Evolutionary conservation across 1,140 invertebrate species (phyloP), one percentile per base, ranked within the genome.

Genomic region (Ectropis grisescens): DNA sequence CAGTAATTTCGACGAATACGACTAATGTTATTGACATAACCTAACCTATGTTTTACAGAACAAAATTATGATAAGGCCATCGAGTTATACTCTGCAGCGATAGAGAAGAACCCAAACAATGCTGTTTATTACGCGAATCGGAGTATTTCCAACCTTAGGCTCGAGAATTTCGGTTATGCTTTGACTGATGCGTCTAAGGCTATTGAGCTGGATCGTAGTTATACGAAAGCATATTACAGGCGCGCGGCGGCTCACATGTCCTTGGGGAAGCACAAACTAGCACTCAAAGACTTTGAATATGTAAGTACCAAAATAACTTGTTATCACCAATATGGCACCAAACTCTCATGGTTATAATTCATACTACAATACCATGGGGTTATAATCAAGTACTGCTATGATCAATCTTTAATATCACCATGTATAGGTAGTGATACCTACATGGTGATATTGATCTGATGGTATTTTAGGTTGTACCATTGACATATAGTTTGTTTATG

Each of bases 201-300:
- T 1, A 93, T 99, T 27, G 90, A 95, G 78, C 61, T 96, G 30
- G 95, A 99, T 82, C 91, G 88, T 48, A 87, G 85, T 23, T 99
- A 98, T 81, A 84, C 97, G 3, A 99, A 99, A 82, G 96, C 93
- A 8, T 93, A 93, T 58, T 99, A 99, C 76, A 90, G 98, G 64
- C 85, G 97, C 69, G 98, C 98, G 0, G 94, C 94, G 0, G 93
- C 97, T 22, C 89, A 98, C 56, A 99, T 99, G 97, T 95, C 96
- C 14, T 79, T 99, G 50, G 96, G 97, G 43, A 98, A 98, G 84
- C 98, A 97, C 71, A 98, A 98, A 84, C 82, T 93, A 71, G 98
- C 98, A 1, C 85, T 99, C 29, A 94, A 91, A 78, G 97, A 99
- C 85, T 98, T 96, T 84, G 95, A 98, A 88, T 91, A 93, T 72